Base-by-base conservation (phyloP, 2,113 vertebrate species). In the Seriola rivoliana region DNA sequence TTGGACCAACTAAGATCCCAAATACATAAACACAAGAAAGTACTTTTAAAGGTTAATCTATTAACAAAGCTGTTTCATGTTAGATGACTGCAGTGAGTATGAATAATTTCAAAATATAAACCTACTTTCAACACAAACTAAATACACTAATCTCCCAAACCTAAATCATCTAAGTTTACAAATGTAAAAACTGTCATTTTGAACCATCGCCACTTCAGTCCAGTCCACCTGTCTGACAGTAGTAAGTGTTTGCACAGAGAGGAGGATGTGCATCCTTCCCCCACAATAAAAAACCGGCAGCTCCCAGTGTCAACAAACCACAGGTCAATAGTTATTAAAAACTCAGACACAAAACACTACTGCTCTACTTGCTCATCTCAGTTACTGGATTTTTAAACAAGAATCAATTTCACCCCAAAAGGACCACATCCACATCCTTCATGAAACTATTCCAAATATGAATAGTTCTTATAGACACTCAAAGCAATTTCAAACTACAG, bases 291-390 rank as follows among this genome's bases (percentile, higher is more conserved):
- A 73, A 21, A 12, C 60, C 74, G 23, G 63, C 59, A 68, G 71
- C 64, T 40, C 23, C 65, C n/a, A 32, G 1, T 55, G 78, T 69
- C 80, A 87, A 71, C 68, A 60, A 44, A 67, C n/a, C 70, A 36
- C 64, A 34, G 19, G 29, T 63, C 77, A 71, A 54, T 12, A 32
- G 32, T 55, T 77, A 73, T 75, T 70, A 75, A 70, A 78, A 66
- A 66, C 25, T 29, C 57, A 17, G 21, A 21, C 46, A 17, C 14
- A 48, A 3, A 13, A 34, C 72, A 52, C 34, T 36, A 5, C 34
- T 5, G 34, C 34, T 50, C 11, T 3, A 12, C 17, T 32, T 64
- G 36, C 48, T 59, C 71, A 38, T 71, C 32, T 52, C 52, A 9
- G 2, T 42, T 8, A 42, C 8, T 42, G 40, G 40, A 11, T 42